Base-by-base conservation (phyloP, 2,113 vertebrate genomes). In the Ptilorrhoa leucosticta region DNA sequence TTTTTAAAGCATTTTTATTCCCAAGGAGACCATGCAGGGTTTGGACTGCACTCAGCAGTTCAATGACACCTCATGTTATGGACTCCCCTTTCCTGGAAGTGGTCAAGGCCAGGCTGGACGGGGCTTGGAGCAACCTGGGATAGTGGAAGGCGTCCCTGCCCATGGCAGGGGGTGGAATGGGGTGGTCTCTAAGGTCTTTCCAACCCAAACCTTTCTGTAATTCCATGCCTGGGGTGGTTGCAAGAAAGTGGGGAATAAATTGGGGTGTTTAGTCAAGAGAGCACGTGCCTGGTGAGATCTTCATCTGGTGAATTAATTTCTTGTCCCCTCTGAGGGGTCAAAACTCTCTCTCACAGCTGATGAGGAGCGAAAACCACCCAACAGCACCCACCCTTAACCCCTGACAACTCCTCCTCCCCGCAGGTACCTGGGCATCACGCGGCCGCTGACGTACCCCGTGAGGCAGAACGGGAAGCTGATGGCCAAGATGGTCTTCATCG, bases 401-500 rank as follows among this genome's bases (percentile, higher is more conserved):
- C 61, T 51, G 31, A 1, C 33, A 8, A 14, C 8, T 69, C 48
- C 71, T 37, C 19, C n/a, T 22, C 45, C 79, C 81, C 42, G 9
- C 97, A 98, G 98, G 82, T 98, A 98, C 27, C 91, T 98, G 82
- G 98, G 98, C 39, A 98, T 98, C 89, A 98, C 98, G 7, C 96
- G 97, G 11, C 98, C 98, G 0, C 87, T 98, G 64, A 98, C 98
- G 0, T 98, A 98, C 71, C 98, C 98, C 0, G 97, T 97, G 45
- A 89, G 98, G 57, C 98, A 98, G 69, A 97, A 98, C 1, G 98
- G 98, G 73, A 98, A 97, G 78, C 91, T 98, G 30, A 98, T 98
- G 98, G 98, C 98, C 91, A 98, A 98, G 93, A 98, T 98, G 98
- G 98, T 98, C 30, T 96, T 98, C 76, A 97, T 96, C 3, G 98